Base-by-base conservation (phyloP, 2,888 invertebrate species). In the Epicampocera succincta region DNA sequence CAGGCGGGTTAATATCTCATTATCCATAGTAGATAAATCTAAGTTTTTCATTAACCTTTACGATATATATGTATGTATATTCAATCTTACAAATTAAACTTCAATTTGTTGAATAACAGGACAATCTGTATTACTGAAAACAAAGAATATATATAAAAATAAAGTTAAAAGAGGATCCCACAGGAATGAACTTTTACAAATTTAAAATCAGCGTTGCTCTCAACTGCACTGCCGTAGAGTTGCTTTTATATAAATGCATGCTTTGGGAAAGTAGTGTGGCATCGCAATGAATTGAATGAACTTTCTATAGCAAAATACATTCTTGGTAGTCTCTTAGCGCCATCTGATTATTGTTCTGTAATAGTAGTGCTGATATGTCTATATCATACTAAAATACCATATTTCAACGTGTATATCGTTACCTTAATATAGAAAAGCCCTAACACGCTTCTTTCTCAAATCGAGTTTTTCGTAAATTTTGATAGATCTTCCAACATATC, bases 1-100 rank as follows among this genome's bases (percentile, higher is more conserved):
- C 48, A 87, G 80, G 65, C 85, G 85, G 25, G 85, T 68, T 71
- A 83, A 80, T 33, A 78, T 58, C 76, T 84, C 84, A 44, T 69
- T 78, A 12, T 81, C 71, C 84, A 84, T 80, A 6, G 63, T 69
- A 5, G 40, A 33, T 42, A 61, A 38, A 50, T 50, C 25, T 11
- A 71, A 65, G 56, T 56, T 58, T 13, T 77, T 77, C 73, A 77
- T 74, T 50, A 44, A 48, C 60, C 3, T 12, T 38, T 33, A 9
- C 9, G 33, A 33, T 33, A 5, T 33, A 9, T 33, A 8, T 48
- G 5, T 42, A 50, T 29, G 44, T 71, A 11, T 58, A 56, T 12
- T 44, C 11, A 61, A 69, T 65, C 50, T 40, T 58, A 60, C 19
- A 60, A 25, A 38, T 38, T 42, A 40, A 38, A 52, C 21, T n/a